These are phyloP conservation scores for Ptychochromis oligacanthus DNA, from an alignment of 2,113 vertebrate species.

Conservation along the genomic window DNA sequence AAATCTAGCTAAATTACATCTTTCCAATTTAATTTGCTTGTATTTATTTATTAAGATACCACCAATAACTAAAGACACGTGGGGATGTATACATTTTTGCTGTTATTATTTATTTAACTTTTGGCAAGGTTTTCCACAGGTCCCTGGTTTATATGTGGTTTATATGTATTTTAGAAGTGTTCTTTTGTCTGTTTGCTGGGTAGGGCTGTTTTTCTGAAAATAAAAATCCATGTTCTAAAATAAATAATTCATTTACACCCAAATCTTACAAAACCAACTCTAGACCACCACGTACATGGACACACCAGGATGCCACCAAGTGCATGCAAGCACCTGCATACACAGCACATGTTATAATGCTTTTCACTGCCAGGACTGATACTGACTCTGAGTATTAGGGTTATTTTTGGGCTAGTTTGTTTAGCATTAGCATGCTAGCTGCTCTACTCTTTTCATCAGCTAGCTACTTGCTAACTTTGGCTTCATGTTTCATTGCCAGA, in stretches of 20 bases:
- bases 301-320: neutral
- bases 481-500: too few relatives aligned
- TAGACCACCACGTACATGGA: neutral
- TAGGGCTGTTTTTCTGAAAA: neutral
- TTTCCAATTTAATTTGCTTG: neutral
- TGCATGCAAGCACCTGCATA: neutral
- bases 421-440: too few relatives aligned
- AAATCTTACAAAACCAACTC: neutral
- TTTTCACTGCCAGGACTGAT: neutral
- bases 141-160: neutral
- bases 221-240: neutral
- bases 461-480: too few relatives aligned
- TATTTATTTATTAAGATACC: neutral
- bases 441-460: too few relatives aligned
- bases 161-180: neutral
- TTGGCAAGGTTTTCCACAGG: neutral
- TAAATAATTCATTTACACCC: neutral
- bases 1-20: neutral
- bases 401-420: too few relatives aligned
- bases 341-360: neutral
- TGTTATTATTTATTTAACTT: slow-evolving; percentile 10
- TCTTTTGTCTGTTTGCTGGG: neutral
- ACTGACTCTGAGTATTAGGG: neutral
- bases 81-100: neutral
- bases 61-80: neutral